A percentile compares a stretch with the other conserved stretches of the same genome.
phyloP scores from a whole-genome alignment of 2,888 invertebrate genomes.

The Drosophila borborema region DNA sequence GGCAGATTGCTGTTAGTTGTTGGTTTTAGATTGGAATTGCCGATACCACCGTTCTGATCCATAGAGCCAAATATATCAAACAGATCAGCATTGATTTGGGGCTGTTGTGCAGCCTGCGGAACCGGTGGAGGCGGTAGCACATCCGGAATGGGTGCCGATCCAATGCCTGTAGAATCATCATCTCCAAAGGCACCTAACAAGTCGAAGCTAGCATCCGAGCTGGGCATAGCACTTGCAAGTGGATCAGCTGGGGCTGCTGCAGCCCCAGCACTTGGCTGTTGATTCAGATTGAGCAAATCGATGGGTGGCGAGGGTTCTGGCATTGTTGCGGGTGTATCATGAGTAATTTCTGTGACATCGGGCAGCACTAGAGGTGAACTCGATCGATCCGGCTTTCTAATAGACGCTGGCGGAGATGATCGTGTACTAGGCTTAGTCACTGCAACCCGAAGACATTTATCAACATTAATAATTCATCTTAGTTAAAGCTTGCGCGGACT shows the following conservation, averaged over 20 bases:
- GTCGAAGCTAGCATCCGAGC: conserved; percentile 87
- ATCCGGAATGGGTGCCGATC: conserved; percentile 83
- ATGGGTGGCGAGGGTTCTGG: conserved; percentile 82
- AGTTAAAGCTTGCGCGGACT: conserved; percentile 38
- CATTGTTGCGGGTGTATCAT: conserved; percentile 77
- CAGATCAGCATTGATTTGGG: conserved; percentile 82
- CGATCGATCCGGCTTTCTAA: conserved; percentile 57
- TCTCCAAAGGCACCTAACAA: conserved; percentile 86
- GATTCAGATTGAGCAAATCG: conserved; percentile 87
- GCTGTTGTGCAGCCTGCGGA: conserved; percentile 47
- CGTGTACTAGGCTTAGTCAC: conserved; percentile 85
- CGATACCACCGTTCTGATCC: conserved; percentile 49
- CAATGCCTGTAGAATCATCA: conserved; percentile 82
- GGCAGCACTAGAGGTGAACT: conserved; percentile 78
- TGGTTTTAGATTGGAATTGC: conserved; percentile 58
- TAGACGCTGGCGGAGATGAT: conserved; percentile 81
- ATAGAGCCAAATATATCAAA: conserved; percentile 89
- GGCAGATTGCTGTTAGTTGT: conserved; percentile 45
- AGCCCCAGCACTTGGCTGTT: conserved; percentile 65
- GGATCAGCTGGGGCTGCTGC: conserved; percentile 66
- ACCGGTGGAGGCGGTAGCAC: conserved; percentile 69
- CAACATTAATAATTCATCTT: neutral
- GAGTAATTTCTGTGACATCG: conserved; percentile 82
- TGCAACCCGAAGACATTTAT: conserved; percentile 40
- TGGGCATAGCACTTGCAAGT: conserved; percentile 76